Evolutionary conservation across 2,888 invertebrate species (phyloP).

Genomic region (Ophion obscuratus): DNA sequence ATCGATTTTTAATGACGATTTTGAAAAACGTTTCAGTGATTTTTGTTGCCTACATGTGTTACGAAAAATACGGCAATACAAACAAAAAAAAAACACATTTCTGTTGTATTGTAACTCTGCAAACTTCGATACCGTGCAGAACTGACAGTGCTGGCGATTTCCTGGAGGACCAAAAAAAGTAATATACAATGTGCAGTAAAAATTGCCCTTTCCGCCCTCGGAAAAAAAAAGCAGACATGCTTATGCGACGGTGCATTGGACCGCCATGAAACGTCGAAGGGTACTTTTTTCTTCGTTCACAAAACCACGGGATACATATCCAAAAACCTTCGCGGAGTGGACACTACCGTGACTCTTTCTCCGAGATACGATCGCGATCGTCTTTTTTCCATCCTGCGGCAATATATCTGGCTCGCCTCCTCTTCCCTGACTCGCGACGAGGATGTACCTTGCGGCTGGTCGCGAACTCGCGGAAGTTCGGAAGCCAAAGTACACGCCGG

Average conservation of each 20-base stretch:
- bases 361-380: slow-evolving; percentile 54
- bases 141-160: background rate
- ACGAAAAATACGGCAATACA: too few relatives aligned
- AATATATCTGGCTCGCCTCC: slow-evolving; percentile 60
- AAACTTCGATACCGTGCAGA: too few relatives aligned
- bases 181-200: background rate
- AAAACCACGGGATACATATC: slow-evolving; percentile 19
- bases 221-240: slow-evolving; percentile 3
- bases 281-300: background rate
- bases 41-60: too few relatives aligned
- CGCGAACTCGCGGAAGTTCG: slow-evolving; percentile 57
- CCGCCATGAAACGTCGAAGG: slow-evolving; percentile 12
- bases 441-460: slow-evolving; percentile 36
- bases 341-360: slow-evolving; percentile 61
- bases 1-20: too few relatives aligned
- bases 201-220: too few relatives aligned
- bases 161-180: background rate
- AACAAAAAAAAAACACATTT: too few relatives aligned
- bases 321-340: slow-evolving; percentile 54
- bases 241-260: slow-evolving; percentile 19
- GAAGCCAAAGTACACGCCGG: slow-evolving; percentile 39
- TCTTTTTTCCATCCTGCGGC: slow-evolving; percentile 58
- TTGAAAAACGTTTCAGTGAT: too few relatives aligned
- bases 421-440: slow-evolving; percentile 25
- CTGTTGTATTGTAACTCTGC: too few relatives aligned